Base-by-base conservation (phyloP, 1,140 invertebrate species). In the Lerema accius region DNA sequence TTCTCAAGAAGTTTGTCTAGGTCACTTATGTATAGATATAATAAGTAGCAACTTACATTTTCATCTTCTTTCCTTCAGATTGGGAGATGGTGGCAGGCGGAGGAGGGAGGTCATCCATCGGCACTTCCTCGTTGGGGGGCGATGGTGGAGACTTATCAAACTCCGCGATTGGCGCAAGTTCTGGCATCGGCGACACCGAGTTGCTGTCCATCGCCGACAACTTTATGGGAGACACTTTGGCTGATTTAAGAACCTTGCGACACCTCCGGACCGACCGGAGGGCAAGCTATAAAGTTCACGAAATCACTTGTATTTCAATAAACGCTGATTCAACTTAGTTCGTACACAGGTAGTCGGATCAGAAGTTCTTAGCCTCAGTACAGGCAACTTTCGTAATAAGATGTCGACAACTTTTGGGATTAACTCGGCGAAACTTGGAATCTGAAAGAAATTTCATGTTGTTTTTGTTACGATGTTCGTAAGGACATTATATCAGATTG, bases 121-220 rank as follows among this genome's bases (percentile, higher is more conserved):
- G 92, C 37, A 93, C 81, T 66, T 92, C 92, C 69, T 93, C 92
- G 73, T 93, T 92, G 4, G 90, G 91, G 15, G 92, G 92, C 51
- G 92, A 92, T n/a, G 93, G 92, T 26, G 93, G 92, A 5, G 93
- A 93, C 81, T 94, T 94, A 69, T 94, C 93, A 71, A 94, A 94
- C 84, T 94, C 93, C 9, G 93, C 93, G 53, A 94, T 94, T 4
- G 93, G 93, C 40, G 93, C 93, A 77, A 93, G 75, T 70, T 94
- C 93, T 42, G 93, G 92, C 92, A 94, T 93, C 51, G 93, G 93
- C 4, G 92, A 93, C 73, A 93, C 93, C 62, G 93, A 92, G 80
- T 93, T 93, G 81, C 91, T 93, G 80, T 93, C 93, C 92, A 93
- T 93, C 74, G 91, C 88, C 58, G 90, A 89, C 78, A 92, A 78